Base-by-base conservation (phyloP, 2,113 vertebrate genomes). In the Bagarius yarrelli region DNA sequence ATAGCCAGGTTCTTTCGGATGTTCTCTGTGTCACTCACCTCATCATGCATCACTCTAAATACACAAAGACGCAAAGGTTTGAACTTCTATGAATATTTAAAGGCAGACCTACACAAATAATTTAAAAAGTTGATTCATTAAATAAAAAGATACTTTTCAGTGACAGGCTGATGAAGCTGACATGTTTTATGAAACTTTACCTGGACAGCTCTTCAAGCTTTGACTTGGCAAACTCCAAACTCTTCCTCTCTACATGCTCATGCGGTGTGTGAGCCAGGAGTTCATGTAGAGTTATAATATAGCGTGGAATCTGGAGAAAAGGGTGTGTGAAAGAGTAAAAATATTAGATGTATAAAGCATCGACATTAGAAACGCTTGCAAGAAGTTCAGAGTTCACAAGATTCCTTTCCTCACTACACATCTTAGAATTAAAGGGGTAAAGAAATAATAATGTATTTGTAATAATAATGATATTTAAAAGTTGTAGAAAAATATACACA, bases 1-100 rank as follows among this genome's bases (percentile, higher is more conserved):
- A 98, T 98, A 83, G 97, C 96, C 71, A 99, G 93, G 88, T 98
- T 99, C 91, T 99, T 98, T 14, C 97, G 88, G 85, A 99, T 99
- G 91, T 99, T 99, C 88, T 99, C 97, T 0, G 97, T 99, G 91
- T 99, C 97, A 0, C 97, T 98, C 82, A 98, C 97, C 91, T 98
- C 97, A 61, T 99, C 97, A 0, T 99, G 97, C 97, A 99, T 98
- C 52, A 99, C 94, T 89, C 97, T 99, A 90, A 67, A 0, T 81
- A 78, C 80, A 63, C 36, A 81, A 11, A 83, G 57, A 86, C 16
- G 34, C 79, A 36, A 75, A 59, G 3, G 2, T 60, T 36, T 18
- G 0, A 34, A 60, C 32, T 60, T 36, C n/a, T 16, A 16, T 47
- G 12, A 69, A 16, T 21, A 25, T 8, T 27, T n/a, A 30, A 1